Evolutionary conservation across 2,113 vertebrate genomes (phyloP), one percentile per base, ranked within the genome.

Genomic region (Coregonus clupeaformis): DNA sequence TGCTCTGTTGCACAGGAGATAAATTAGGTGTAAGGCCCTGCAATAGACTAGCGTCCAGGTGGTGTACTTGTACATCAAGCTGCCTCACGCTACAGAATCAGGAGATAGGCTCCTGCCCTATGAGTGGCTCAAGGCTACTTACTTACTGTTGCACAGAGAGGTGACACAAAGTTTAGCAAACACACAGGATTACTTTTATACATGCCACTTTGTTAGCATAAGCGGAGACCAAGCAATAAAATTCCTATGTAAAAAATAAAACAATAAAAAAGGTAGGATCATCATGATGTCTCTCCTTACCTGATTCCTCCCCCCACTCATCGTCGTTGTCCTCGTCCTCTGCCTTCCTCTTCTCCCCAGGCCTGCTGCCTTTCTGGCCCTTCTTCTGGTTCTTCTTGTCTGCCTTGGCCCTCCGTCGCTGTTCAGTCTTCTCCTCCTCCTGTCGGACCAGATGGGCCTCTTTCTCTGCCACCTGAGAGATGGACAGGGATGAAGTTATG

Each of bases 381-480:
- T 94, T 94, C 69, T 95, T 98, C 74, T 92, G 86, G 0, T 88
- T 82, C 70, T 96, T 97, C 87, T 97, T 99, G 30, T 98, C 96
- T 0, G 91, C 89, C 81, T 94, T 93, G 6, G 79, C 71, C 80
- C 89, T 95, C 73, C 94, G 95, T 6, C 94, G 90, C 63, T 97
- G 95, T 5, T 97, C 95, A 0, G 69, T 80, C 85, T 91, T 94
- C 11, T 95, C 95, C 16, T 95, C 96, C 68, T 97, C 96, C 65
- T 95, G 96, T 70, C 92, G 94, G n/a, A 88, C 91, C 1, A 90
- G 79, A 66, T 89, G 88, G 18, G 97, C 97, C 89, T 98, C 97
- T 86, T 97, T 99, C 89, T 93, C 94, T 0, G 95, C 96, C 62
- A 87, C 95, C 98, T 99, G 67, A 77, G 80, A 74, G 71, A 42